These are phyloP conservation scores for Heliconius nattereri DNA, from an alignment of 1,140 invertebrate species.

Conservation along the genomic window DNA sequence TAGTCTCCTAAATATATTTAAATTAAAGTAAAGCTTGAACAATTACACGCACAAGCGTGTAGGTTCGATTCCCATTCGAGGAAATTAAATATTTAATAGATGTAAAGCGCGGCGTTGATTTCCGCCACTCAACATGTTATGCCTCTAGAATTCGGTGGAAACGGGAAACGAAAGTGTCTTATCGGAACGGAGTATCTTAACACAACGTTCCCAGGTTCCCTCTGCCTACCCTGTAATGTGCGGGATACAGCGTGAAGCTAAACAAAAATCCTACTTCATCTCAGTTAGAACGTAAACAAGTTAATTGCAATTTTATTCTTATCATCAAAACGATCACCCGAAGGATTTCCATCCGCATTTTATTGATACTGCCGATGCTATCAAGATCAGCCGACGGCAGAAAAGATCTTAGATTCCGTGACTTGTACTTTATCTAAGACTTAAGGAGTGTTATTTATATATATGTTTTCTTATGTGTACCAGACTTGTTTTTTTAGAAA, in stretches of 20 bases:
- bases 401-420: not conserved
- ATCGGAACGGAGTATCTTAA: not conserved
- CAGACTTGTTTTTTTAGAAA: too few relatives aligned
- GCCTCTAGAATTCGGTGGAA: not conserved
- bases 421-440: not conserved
- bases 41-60: not conserved
- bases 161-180: not conserved
- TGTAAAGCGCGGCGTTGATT: not conserved
- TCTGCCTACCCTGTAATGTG: not conserved
- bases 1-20: too few relatives aligned
- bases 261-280: not conserved
- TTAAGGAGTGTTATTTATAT: too few relatives aligned
- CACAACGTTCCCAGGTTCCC: not conserved
- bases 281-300: not conserved
- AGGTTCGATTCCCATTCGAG: not conserved
- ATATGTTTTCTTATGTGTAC: too few relatives aligned
- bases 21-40: not conserved
- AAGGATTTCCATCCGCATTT: not conserved
- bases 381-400: not conserved
- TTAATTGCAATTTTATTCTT: not conserved
- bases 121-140: not conserved
- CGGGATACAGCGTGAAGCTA: not conserved
- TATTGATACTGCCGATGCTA: not conserved
- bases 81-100: not conserved
- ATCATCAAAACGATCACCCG: not conserved